A percentile compares a stretch with the other conserved stretches of the same genome.
These are phyloP conservation scores for Aporrectodea caliginosa DNA, from an alignment of 1,140 invertebrate species.

Conservation along the genomic window DNA sequence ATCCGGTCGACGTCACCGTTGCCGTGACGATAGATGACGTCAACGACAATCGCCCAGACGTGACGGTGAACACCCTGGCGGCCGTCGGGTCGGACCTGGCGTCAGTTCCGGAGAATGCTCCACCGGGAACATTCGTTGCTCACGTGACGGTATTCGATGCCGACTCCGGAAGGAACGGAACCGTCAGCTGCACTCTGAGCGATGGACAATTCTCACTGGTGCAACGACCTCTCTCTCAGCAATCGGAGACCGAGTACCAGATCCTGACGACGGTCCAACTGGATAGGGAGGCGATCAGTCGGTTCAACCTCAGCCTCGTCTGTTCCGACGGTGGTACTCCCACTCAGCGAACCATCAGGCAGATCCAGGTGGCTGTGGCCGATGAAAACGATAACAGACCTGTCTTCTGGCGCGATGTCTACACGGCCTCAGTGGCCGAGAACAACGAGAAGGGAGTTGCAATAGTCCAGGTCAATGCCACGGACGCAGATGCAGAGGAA, in stretches of 20 bases:
- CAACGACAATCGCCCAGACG: slow-evolving; percentile 32
- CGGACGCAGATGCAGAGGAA: slow-evolving; percentile 28
- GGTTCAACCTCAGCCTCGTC: slow-evolving; percentile 34
- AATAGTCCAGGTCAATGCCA: slow-evolving; percentile 31
- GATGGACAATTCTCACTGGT: slow-evolving; percentile 6
- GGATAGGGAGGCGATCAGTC: slow-evolving; percentile 38
- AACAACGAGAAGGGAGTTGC: slow-evolving; percentile 34
- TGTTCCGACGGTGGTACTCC: slow-evolving; percentile 41
- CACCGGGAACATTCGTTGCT: slow-evolving; percentile 82
- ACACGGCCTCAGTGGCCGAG: slow-evolving; percentile 37
- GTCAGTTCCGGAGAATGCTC: slow-evolving; percentile 85
- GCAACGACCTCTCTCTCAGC: background rate
- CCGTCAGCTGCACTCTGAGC: slow-evolving; percentile 47
- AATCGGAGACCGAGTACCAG: slow-evolving; percentile 34
- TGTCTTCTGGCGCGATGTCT: slow-evolving; percentile 36
- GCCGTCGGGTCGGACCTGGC: slow-evolving; percentile 54
- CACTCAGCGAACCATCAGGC: slow-evolving; percentile 29
- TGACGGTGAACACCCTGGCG: slow-evolving; percentile 27
- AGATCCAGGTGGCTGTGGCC: slow-evolving; percentile 37
- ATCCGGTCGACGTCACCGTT: slow-evolving; percentile 14
- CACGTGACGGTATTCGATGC: slow-evolving; percentile 82
- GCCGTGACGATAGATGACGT: slow-evolving; percentile 24
- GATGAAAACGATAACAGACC: slow-evolving; percentile 44
- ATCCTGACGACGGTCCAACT: slow-evolving; percentile 37
- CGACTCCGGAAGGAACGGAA: slow-evolving; percentile 82